Base-by-base conservation (phyloP, 2,113 vertebrate species). In the Silurus glanis region DNA sequence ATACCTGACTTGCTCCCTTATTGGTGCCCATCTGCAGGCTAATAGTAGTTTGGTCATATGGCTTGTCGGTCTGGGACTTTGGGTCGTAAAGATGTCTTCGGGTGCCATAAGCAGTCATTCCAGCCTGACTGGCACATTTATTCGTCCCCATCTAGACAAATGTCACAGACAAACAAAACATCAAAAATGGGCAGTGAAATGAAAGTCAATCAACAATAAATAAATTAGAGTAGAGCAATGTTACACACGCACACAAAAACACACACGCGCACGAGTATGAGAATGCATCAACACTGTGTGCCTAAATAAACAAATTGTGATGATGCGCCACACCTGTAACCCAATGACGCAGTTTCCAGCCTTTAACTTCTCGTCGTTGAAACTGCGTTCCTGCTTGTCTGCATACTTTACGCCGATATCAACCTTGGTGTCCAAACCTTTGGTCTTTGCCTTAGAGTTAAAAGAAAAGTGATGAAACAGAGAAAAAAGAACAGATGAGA, bases 11-110 rank as follows among this genome's bases (percentile, higher is more conserved):
- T 89, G 96, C 96, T 69, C 96, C 96, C 92, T 97, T 97, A 91
- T 97, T 97, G 47, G 96, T 97, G 66, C 96, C 96, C 96, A 97
- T 97, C 93, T 97, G 96, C 87, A 97, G 92, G 82, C 96, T 97
- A 83, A 97, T 97, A 0, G 96, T 97, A 1, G 96, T 96, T 94
- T 97, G 96, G 92, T 97, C 96, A 91, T 96, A 97, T 1, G 96
- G 96, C 71, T 97, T 97, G 87, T 97, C 96, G 0, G 96, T 95
- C 83, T 97, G 96, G 93, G 96, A 96, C 91, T 97, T 97, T 72
- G 96, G 96, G 90, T 97, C 96, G 66, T 97, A 97, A 72, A 97
- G 95, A 62, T 97, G 96, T 91, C 96, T 94, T 89, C 96, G 93
- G 8, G 96, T 97, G 67, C 96, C 96, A 23, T 97, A 97, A 82